phyloP scores from a whole-genome alignment of 1,140 invertebrate species.

The Heliconius eleuchia region DNA sequence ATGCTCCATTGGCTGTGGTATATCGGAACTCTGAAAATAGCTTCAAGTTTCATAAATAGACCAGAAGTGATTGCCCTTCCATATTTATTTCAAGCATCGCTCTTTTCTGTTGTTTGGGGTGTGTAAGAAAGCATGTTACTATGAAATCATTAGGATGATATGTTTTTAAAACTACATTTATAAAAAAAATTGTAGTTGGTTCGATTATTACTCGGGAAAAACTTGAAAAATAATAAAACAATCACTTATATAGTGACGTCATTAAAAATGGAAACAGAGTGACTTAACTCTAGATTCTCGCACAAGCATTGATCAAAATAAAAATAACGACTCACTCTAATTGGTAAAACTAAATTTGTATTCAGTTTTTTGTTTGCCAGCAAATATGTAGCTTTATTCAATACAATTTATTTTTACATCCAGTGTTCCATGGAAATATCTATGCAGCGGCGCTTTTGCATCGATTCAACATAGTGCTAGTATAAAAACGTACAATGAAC shows the following conservation, averaged over 20 bases:
- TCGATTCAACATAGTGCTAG: conserved; percentile 33
- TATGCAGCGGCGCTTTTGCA: conserved; percentile 31
- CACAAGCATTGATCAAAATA: background rate
- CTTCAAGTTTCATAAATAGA: conserved; percentile 70
- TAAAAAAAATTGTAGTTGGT: background rate
- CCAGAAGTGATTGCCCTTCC: conserved; percentile 68
- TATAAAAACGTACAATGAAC: conserved; percentile 34
- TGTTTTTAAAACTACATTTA: background rate
- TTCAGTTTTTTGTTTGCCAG: conserved; percentile 14
- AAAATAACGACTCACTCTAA: background rate
- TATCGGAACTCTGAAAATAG: conserved; percentile 60
- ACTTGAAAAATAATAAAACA: too few species aligned
- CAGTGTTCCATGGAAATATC: conserved; percentile 16
- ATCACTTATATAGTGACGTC: too few species aligned
- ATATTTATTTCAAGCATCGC: conserved; percentile 60
- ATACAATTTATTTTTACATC: conserved; percentile 32
- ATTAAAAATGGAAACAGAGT: too few species aligned
- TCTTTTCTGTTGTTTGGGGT: conserved; percentile 35
- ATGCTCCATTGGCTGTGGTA: conserved; percentile 41
- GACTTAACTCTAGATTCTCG: too few species aligned
- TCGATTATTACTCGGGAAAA: too few species aligned
- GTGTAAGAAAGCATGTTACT: conserved; percentile 24
- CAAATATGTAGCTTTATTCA: conserved; percentile 27
- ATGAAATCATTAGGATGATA: background rate
- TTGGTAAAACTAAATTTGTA: conserved; percentile 5